Percentiles rank a stretch among this genome's conserved stretches.
These are phyloP conservation scores for Ypsolopha sequella DNA, from an alignment of 2,888 invertebrate species.

Conservation along the genomic window DNA sequence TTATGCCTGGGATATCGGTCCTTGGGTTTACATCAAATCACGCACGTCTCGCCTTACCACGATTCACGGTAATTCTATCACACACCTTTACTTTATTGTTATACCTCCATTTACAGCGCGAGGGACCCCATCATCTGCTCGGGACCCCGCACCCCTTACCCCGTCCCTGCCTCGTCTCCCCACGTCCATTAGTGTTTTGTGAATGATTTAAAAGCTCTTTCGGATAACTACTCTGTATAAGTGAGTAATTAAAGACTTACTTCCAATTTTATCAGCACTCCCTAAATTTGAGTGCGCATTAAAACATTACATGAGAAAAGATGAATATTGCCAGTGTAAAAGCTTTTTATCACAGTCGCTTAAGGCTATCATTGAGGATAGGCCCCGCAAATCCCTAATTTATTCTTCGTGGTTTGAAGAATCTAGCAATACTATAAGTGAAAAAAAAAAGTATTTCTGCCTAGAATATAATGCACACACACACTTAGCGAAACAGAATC, in stretches of 20 bases:
- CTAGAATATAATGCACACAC: no score
- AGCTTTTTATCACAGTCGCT: neutral
- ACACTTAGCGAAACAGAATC: no score
- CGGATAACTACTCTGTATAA: constrained; percentile 69
- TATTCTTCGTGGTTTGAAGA: no score
- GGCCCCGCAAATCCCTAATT: no score
- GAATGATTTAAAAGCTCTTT: constrained; percentile 72
- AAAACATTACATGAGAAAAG: constrained; percentile 46
- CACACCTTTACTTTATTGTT: constrained; percentile 64
- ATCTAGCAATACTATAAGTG: no score
- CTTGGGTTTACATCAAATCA: neutral
- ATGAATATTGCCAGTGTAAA: neutral
- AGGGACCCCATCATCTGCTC: constrained; percentile 53
- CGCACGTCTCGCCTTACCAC: constrained; percentile 19
- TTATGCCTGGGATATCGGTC: neutral
- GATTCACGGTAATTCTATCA: constrained; percentile 52
- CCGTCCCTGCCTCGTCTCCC: constrained; percentile 32
- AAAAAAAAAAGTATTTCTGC: no score
- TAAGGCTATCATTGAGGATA: no score
- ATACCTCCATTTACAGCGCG: constrained; percentile 54
- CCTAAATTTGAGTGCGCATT: constrained; percentile 69
- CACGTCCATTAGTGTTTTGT: constrained; percentile 71
- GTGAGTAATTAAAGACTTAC: constrained; percentile 70
- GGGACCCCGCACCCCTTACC: constrained; percentile 21
- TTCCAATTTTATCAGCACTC: constrained; percentile 69